Conservation (phyloP, 1,140 invertebrate species). For the Plectrocnemia conspersa region DNA sequence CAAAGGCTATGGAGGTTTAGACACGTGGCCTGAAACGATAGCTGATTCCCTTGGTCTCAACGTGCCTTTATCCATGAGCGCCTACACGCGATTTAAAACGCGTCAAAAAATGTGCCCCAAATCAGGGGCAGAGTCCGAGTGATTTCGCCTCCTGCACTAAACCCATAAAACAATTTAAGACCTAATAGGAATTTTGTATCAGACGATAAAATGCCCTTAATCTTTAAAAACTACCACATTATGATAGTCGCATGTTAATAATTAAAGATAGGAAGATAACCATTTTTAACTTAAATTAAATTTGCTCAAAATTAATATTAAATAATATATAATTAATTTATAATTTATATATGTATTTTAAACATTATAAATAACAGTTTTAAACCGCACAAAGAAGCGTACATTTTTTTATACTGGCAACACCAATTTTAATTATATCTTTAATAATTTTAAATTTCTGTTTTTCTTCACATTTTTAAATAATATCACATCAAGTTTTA, state of each 20-base stretch:
- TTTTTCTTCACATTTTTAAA: no score
- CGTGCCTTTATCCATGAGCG: conserved; percentile 58
- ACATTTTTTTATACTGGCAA: no score
- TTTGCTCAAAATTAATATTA: no score
- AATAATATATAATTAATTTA: no score
- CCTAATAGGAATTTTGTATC: conserved; percentile 72
- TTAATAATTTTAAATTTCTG: no score
- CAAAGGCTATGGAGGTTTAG: conserved; percentile 56
- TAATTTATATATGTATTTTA: no score
- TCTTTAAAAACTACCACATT: conserved; percentile 68
- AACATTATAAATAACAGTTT: no score
- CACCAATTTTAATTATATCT: no score
- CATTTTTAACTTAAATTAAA: no score
- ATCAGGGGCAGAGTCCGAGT: conserved; percentile 38
- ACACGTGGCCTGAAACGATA: conserved; percentile 64
- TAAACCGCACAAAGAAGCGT: no score
- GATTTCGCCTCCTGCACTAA: conserved; percentile 51
- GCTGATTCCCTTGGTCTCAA: conserved; percentile 48
- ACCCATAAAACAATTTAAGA: conserved; percentile 61
- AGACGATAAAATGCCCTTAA: conserved; percentile 61
- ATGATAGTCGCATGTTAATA: conserved; percentile 39
- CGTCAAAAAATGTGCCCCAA: conserved; percentile 45
- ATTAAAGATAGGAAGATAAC: no score
- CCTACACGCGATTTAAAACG: conserved; percentile 62
- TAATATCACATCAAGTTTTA: no score